Evolutionary conservation across 1,140 invertebrate genomes (phyloP), one percentile per base, ranked within the genome.

Genomic region (Atta texana): DNA sequence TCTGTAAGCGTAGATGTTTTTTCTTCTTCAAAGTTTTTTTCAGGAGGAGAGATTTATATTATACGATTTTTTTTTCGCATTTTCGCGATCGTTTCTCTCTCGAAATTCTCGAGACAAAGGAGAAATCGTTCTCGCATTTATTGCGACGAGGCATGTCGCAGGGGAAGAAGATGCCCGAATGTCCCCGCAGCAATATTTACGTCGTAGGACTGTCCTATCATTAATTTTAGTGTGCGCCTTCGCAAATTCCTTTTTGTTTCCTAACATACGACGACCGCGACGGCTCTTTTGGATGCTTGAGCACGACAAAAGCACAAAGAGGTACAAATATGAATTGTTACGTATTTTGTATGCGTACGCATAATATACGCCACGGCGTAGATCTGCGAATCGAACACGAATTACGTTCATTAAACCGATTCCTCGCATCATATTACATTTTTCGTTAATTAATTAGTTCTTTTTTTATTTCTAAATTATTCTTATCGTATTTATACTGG

Each of bases 161-260:
- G 24, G 31, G 57, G 28, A 77, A 80, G 77, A 61, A 74, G 55
- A 51, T 14, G 49, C 21, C 21, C 71, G 49, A 39, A 74, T 59
- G 69, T 77, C 28, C 34, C 16, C 59, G 39, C 59, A 24, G 51
- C 53, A 53, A 21, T 80, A 86, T 86, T 78, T 86, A 86, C 53
- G 75, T 86, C 84, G 49, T 69, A 86, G 39, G 64, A 80, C 74
- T n/a, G 75, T 77, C 64, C 75, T 86, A 69, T 51, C 53, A 86
- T 86, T 86, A 86, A 86, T 86, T 86, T 86, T 86, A 86, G 66
- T 49, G 18, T 80, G 31, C 63, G 64, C 63, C 63, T 80, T 51
- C 71, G 49, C n/a, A 55, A 39, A 12, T 53, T 24, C 18, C 72
- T 85, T 76, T 77, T 85, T 85, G 49, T 24, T 24, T 55, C n/a